Evolutionary conservation across 2,888 invertebrate species (phyloP).

Genomic region (Tachina grossa): DNA sequence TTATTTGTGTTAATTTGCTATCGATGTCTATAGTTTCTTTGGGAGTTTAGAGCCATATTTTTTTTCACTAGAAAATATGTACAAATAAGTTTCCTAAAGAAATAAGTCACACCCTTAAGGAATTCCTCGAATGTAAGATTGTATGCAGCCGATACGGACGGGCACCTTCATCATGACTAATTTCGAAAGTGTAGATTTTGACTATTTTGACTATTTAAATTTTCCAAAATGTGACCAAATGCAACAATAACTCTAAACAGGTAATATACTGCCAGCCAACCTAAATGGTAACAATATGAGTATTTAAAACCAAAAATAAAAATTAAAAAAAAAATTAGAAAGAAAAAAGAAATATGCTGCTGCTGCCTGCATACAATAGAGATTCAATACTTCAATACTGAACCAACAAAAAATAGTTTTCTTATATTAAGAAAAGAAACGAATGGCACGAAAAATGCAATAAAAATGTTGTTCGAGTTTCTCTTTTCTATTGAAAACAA

Average conservation of each 20-base stretch:
- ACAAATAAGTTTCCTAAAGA: no score
- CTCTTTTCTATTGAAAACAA: conserved; percentile 45
- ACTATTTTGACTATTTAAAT: conserved; percentile 87
- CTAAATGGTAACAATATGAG: conserved; percentile 71
- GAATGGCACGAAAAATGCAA: conserved; percentile 37
- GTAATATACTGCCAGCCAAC: conserved; percentile 80
- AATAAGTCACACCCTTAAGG: no score
- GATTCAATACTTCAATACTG: conserved; percentile 5
- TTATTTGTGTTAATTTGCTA: no score
- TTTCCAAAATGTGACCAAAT: conserved; percentile 87
- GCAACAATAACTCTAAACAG: conserved; percentile 85
- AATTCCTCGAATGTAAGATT: conserved; percentile 87
- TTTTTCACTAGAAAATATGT: no score
- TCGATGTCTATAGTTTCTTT: no score
- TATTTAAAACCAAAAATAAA: conserved; percentile 9
- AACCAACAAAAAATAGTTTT: conserved; percentile 22
- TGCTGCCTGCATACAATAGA: background rate
- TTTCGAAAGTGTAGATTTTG: conserved; percentile 86
- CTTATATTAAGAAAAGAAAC: conserved; percentile 52
- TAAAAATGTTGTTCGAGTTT: conserved; percentile 45
- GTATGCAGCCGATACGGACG: conserved; percentile 85
- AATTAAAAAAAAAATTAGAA: background rate
- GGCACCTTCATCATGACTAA: conserved; percentile 86
- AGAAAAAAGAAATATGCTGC: background rate
- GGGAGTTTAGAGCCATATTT: no score